A percentile compares a stretch with the other conserved stretches of the same genome.
phyloP scores from a whole-genome alignment of 2,888 invertebrate genomes.

The Acanthosepion esculentum region DNA sequence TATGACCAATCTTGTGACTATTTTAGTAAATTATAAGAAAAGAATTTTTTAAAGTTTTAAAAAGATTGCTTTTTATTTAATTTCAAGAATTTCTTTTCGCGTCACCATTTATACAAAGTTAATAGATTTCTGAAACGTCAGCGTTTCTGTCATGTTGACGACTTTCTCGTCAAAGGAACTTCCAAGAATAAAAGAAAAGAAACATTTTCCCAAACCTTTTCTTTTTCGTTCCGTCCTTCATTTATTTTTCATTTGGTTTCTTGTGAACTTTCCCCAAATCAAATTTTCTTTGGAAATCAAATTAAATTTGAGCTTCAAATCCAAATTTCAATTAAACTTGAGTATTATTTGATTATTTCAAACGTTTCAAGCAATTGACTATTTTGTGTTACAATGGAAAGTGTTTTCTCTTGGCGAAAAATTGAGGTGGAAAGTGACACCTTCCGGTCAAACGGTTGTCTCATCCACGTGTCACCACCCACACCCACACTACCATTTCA shows the following conservation, averaged over 20 bases:
- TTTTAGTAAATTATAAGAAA: neutral
- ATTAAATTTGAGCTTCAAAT: neutral
- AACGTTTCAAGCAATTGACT: neutral
- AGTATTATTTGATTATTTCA: slow-evolving; percentile 13
- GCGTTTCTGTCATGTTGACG: neutral
- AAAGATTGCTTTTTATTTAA: neutral
- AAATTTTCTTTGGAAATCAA: neutral
- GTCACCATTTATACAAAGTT: neutral
- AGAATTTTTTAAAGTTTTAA: neutral
- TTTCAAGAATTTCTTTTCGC: neutral
- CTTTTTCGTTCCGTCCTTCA: neutral
- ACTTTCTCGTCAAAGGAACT: neutral
- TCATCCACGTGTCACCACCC: neutral
- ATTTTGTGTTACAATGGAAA: neutral
- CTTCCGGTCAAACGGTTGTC: neutral
- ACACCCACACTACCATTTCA: neutral
- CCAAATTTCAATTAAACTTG: neutral
- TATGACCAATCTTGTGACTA: neutral
- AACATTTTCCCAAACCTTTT: neutral
- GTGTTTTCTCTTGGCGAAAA: neutral
- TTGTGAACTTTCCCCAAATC: slow-evolving; percentile 1
- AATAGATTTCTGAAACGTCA: neutral
- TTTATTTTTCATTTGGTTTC: neutral
- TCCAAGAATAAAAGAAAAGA: neutral
- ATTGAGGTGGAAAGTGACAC: neutral